phyloP scores from a whole-genome alignment of 2,888 invertebrate genomes.

The Drosophila emarginata region DNA sequence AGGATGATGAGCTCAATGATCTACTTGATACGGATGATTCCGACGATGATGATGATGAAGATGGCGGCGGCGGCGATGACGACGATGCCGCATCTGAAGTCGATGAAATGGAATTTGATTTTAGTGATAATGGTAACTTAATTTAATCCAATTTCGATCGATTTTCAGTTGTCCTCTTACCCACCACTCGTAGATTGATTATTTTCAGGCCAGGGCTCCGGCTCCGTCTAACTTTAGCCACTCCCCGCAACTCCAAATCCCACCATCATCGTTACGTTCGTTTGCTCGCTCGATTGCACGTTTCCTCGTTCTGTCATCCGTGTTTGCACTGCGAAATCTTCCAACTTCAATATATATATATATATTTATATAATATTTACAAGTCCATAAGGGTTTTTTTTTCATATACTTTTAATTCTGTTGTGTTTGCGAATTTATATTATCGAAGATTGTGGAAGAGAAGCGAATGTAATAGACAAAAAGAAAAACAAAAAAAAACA shows the following conservation, averaged over 20 bases:
- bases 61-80: slow-evolving; percentile 58
- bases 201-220: not conserved
- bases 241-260: slow-evolving; percentile 2
- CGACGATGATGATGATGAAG: slow-evolving; percentile 44
- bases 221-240: not conserved
- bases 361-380: not conserved
- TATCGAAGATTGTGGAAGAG: slow-evolving; percentile 28
- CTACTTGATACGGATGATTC: slow-evolving; percentile 40
- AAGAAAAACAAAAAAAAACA: slow-evolving; percentile 19
- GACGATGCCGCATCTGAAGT: slow-evolving; percentile 50
- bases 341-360: not conserved
- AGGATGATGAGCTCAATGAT: slow-evolving; percentile 59
- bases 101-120: slow-evolving; percentile 38
- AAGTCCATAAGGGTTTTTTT: not conserved
- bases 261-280: slow-evolving; percentile 7
- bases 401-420: slow-evolving; percentile 29
- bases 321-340: not conserved
- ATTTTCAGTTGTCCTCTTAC: slow-evolving; percentile 21
- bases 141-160: slow-evolving; percentile 9
- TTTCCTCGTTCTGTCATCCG: slow-evolving; percentile 5
- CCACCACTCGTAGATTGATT: slow-evolving; percentile 42
- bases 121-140: slow-evolving; percentile 54
- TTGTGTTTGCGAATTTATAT: slow-evolving; percentile 55
- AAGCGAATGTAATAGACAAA: slow-evolving; percentile 4
- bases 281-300: slow-evolving; percentile 2